A percentile compares a stretch with the other conserved stretches of the same genome.
phyloP scores from a whole-genome alignment of 2,113 vertebrate genomes.

The Festucalex cinctus region DNA sequence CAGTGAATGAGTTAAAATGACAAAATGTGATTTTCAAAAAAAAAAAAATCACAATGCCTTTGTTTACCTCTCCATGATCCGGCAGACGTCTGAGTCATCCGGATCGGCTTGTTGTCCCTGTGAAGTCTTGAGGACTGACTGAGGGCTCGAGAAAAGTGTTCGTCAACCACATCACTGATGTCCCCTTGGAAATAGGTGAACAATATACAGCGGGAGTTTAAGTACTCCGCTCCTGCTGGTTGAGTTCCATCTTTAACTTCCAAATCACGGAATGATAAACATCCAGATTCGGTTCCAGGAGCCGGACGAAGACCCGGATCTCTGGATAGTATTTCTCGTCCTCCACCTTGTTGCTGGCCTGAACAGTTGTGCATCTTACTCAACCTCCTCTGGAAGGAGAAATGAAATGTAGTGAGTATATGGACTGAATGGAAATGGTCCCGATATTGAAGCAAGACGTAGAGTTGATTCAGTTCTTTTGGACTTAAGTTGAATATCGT shows the following conservation, averaged over 20 bases:
- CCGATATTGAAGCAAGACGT: background rate
- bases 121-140: conserved; percentile 85
- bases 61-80: conserved; percentile 89
- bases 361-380: conserved; percentile 93
- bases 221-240: conserved; percentile 92
- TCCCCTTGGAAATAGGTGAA: conserved; percentile 98
- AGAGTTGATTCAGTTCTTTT: background rate
- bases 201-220: conserved; percentile 95
- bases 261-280: conserved; percentile 28
- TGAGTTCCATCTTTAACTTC: conserved; percentile 81
- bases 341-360: conserved; percentile 74
- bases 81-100: conserved; percentile 68
- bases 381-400: conserved; percentile 78
- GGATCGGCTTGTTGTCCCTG: conserved; percentile 78
- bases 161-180: conserved; percentile 93
- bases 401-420: conserved; percentile 11
- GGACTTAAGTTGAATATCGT: background rate
- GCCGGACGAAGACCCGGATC: conserved; percentile 44
- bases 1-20: background rate
- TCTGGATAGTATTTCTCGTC: conserved; percentile 47
- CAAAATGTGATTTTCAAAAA: background rate
- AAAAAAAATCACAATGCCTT: background rate
- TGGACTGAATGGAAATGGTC: background rate
- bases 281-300: conserved; percentile 63
- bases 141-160: conserved; percentile 95